Conservation (phyloP, 2,797 vertebrate genomes). For the Xenops minutus region DNA sequence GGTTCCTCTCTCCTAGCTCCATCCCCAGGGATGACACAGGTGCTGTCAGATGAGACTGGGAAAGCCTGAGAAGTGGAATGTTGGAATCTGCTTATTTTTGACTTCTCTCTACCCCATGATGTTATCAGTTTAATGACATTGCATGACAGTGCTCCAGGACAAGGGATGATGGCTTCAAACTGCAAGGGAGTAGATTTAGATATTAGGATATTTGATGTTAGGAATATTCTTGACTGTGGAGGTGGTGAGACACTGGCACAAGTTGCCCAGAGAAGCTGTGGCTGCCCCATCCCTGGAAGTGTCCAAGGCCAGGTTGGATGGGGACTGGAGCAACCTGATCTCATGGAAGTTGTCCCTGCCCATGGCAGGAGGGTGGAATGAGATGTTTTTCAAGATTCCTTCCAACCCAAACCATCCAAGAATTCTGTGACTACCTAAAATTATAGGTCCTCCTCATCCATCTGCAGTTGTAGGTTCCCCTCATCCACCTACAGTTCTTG, state of each 20-base stretch:
- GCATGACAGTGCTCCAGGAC: background rate
- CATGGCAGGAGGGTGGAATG: background rate
- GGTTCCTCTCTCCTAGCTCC: background rate
- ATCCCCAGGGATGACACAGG: background rate
- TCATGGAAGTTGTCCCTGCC: background rate
- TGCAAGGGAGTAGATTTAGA: background rate
- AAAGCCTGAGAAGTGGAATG: background rate
- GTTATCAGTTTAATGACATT: background rate
- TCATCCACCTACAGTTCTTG: background rate
- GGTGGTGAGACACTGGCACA: background rate
- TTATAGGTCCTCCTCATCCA: background rate
- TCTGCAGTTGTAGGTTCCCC: background rate
- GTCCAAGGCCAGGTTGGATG: fast-evolving
- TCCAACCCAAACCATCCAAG: background rate
- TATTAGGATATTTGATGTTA: background rate
- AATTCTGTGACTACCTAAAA: background rate
- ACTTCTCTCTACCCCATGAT: too few relatives aligned
- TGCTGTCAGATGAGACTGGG: background rate
- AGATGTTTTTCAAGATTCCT: background rate
- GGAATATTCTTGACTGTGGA: background rate
- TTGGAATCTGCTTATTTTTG: background rate
- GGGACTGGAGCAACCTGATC: background rate
- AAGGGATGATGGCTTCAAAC: background rate
- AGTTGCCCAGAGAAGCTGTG: background rate
- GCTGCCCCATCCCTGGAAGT: background rate